Evolutionary conservation across 2,797 vertebrate species (phyloP), one percentile per base, ranked within the genome.

Genomic region (Sebastes oblongus): DNA sequence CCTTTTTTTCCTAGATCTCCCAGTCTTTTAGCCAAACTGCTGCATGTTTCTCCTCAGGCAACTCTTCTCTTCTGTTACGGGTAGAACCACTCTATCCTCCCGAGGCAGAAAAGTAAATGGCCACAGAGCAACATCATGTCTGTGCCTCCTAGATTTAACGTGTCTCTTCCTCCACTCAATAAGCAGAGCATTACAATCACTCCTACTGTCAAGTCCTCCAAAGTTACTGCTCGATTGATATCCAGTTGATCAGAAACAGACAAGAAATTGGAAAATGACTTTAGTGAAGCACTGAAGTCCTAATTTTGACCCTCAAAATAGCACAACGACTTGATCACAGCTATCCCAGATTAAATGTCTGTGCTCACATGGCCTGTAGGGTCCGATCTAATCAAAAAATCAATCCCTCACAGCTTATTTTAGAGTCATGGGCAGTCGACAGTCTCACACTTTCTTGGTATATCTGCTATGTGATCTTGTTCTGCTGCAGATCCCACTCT

Each of bases 401-500:
- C 46, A 81, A 42, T 83, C 79, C 82, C 67, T 80, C 77, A 34
- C 60, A 73, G 81, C 65, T 91, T 79, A 82, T 88, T 90, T 86
- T 70, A 71, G 81, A 82, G 74, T 66, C 72, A 68, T 36, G 69
- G 22, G 69, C 73, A 81, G 84, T 74, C 66, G 62, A 46, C 75
- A 56, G 77, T 82, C 87, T 91, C 80, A 81, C 89, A 92, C 89
- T 89, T 91, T 89, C 86, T 90, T 69, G 67, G 90, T 84, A 85
- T 83, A 85, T 89, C 83, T 87, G 93, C 91, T 87, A 91, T 91
- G 91, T 91, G 93, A 94, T 94, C 90, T 89, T 36, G 83, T 81
- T 93, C 87, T 88, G 89, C 91, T 89, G 93, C 91, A 83, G 89
- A 92, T 87, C 92, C 90, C 86, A 87, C 92, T 92, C 91, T 78